Conservation (phyloP, 2,113 vertebrate species). For the Odontophorus gujanensis region DNA sequence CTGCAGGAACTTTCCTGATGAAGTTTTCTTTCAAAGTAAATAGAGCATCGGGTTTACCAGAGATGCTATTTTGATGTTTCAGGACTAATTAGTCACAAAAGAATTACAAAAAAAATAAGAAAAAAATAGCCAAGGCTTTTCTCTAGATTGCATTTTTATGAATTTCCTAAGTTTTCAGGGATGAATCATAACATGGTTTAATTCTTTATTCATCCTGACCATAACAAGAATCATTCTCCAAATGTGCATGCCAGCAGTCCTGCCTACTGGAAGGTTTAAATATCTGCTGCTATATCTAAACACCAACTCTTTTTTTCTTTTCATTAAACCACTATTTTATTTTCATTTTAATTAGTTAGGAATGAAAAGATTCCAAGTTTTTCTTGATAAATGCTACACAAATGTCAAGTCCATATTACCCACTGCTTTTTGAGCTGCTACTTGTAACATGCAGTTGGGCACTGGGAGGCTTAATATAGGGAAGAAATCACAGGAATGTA, state of each 20-base stretch:
- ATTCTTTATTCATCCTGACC: neutral
- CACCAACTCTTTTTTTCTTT: neutral
- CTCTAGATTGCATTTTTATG: neutral
- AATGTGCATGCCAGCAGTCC: neutral
- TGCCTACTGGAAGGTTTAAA: neutral
- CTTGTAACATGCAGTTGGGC: neutral
- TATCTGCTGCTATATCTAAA: neutral
- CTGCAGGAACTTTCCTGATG: neutral
- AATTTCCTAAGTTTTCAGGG: neutral
- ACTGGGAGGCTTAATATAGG: neutral
- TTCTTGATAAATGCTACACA: neutral
- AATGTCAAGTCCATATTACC: neutral
- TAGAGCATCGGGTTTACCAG: neutral
- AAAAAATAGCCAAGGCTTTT: neutral
- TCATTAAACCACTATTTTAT: neutral
- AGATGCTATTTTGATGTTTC: neutral
- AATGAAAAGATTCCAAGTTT: neutral
- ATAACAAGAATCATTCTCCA: neutral
- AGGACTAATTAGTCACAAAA: neutral
- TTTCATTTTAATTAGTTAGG: neutral
- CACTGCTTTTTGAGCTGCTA: neutral
- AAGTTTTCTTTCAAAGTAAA: neutral
- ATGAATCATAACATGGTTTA: neutral
- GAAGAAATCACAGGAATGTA: neutral
- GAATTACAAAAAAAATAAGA: neutral